Evolutionary conservation across 2,888 invertebrate species (phyloP).

Genomic region (Epinotia bilunana): DNA sequence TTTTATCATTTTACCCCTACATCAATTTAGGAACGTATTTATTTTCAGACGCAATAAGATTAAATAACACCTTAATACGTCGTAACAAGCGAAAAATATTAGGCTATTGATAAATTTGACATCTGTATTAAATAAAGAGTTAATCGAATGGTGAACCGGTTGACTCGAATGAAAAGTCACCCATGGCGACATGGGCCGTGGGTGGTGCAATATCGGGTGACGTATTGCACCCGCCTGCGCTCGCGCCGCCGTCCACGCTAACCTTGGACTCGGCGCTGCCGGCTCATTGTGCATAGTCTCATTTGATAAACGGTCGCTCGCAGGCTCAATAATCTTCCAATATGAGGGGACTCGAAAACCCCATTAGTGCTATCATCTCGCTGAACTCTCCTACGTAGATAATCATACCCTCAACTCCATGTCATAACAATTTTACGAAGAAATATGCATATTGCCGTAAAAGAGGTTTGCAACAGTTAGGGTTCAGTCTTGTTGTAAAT

Average conservation of each 20-base stretch:
- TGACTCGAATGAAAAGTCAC: constrained; percentile 34
- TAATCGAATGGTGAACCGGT: constrained; percentile 31
- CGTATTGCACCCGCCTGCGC: constrained; percentile 57
- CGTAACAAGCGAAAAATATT: constrained; percentile 8
- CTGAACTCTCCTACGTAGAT: constrained; percentile 2
- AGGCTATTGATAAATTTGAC: constrained; percentile 13
- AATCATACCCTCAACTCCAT: constrained; percentile 21
- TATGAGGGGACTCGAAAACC: constrained; percentile 29
- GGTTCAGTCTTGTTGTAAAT: neutral
- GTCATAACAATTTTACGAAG: constrained; percentile 12
- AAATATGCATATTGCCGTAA: constrained; percentile 4
- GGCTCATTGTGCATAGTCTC: constrained; percentile 27
- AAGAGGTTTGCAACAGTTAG: constrained; percentile 8
- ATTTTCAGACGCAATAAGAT: neutral
- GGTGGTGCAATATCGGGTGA: constrained; percentile 62
- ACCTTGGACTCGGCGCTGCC: constrained; percentile 62
- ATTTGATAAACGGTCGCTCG: constrained; percentile 37
- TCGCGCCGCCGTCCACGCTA: constrained; percentile 61
- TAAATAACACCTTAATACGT: neutral
- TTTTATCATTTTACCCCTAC: neutral
- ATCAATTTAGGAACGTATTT: neutral
- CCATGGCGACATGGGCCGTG: constrained; percentile 59
- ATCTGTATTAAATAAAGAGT: constrained; percentile 18
- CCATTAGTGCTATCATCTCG: constrained; percentile 24
- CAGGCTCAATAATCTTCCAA: constrained; percentile 35